Evolutionary conservation across 2,888 invertebrate genomes (phyloP).

Genomic region (Sphaeridia pumilis): DNA sequence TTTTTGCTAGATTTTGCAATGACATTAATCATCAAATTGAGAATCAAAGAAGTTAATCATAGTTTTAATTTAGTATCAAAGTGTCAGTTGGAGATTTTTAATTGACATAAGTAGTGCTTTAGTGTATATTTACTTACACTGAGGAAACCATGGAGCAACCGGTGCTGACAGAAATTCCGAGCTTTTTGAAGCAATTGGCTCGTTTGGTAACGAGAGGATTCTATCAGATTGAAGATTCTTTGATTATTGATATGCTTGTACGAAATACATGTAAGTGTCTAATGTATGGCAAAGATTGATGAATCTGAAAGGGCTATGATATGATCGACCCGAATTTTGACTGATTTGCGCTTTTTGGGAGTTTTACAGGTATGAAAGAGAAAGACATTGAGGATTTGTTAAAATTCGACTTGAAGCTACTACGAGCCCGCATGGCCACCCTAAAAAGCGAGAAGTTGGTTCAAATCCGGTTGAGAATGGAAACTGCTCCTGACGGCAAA

Average conservation of each 20-base stretch:
- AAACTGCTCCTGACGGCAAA: conserved; percentile 87
- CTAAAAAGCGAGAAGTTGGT: conserved; percentile 87
- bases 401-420: conserved; percentile 86
- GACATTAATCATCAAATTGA: no score
- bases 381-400: conserved; percentile 63
- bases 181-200: conserved; percentile 72
- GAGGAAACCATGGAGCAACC: conserved; percentile 14
- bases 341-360: conserved; percentile 5
- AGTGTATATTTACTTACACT: no score
- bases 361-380: conserved; percentile 42
- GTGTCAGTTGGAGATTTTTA: no score
- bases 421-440: conserved; percentile 72
- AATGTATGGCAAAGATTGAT: not conserved
- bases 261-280: conserved; percentile 83
- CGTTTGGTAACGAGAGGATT: conserved; percentile 84
- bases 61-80: no score
- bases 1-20: no score
- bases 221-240: conserved; percentile 83
- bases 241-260: conserved; percentile 90
- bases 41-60: no score
- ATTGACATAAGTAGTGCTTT: no score
- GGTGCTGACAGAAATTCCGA: conserved; percentile 61
- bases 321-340: not conserved
- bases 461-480: conserved; percentile 83
- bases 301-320: not conserved